phyloP scores from a whole-genome alignment of 2,797 vertebrate genomes.

The Liparis tanakae region DNA sequence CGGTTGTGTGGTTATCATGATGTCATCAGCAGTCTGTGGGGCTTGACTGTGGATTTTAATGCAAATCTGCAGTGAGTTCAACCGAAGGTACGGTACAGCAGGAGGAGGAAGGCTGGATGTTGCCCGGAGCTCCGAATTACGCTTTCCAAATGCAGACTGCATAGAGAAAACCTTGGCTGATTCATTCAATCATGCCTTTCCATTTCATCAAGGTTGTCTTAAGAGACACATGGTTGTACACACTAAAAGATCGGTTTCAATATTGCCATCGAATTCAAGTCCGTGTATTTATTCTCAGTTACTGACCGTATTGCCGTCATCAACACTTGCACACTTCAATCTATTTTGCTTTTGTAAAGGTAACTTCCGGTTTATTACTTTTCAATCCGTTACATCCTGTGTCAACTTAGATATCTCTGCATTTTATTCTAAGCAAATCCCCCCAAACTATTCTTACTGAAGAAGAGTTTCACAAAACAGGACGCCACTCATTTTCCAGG shows the following conservation, averaged over 20 bases:
- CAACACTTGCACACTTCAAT: constrained; percentile 1
- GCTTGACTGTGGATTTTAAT: constrained; percentile 24
- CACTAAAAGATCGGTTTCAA: constrained; percentile 1
- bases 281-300: neutral
- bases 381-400: too few species aligned
- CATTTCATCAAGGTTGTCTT: constrained; percentile 1
- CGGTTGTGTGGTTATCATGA: constrained; percentile 37
- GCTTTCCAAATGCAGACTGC: constrained; percentile 20
- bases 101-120: constrained; percentile 39
- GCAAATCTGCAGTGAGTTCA: constrained; percentile 46
- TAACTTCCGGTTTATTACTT: neutral
- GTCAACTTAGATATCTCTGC: neutral
- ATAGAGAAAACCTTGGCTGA: constrained; percentile 22
- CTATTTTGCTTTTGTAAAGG: neutral
- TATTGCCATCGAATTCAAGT: constrained; percentile 2
- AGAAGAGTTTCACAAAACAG: neutral
- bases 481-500: neutral
- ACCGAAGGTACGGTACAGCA: constrained; percentile 33
- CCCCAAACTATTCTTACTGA: neutral
- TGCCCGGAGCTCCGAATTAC: constrained; percentile 46
- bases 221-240: neutral
- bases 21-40: constrained; percentile 30
- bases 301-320: neutral
- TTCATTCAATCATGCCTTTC: constrained; percentile 13
- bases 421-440: neutral